phyloP scores from a whole-genome alignment of 2,888 invertebrate species.

The Leptinotarsa tumamoca region DNA sequence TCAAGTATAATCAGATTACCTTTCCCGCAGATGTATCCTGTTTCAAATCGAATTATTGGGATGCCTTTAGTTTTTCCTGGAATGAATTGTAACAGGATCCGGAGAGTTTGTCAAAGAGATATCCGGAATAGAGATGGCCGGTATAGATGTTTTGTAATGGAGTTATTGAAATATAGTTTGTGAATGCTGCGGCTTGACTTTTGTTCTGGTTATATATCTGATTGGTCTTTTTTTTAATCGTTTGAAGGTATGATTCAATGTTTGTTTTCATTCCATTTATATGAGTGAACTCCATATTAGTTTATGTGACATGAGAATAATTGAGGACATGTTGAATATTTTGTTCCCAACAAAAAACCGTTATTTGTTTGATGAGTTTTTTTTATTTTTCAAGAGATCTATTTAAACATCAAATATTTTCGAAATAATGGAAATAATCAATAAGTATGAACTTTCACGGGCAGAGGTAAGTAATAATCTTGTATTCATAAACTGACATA shows the following conservation, averaged over 20 bases:
- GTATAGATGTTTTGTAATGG: background rate
- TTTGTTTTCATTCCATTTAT: background rate
- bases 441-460: no score
- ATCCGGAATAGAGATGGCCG: background rate
- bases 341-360: no score
- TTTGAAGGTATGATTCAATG: background rate
- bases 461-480: no score
- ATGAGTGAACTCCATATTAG: no score
- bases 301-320: no score
- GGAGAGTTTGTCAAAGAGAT: constrained; percentile 2
- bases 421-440: no score
- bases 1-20: constrained; percentile 5
- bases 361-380: no score
- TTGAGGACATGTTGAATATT: no score
- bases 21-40: constrained; percentile 10
- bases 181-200: background rate
- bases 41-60: constrained; percentile 13
- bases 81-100: constrained; percentile 18
- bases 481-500: no score
- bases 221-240: background rate
- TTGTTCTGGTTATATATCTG: background rate
- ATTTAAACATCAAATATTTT: no score
- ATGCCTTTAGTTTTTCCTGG: constrained; percentile 2
- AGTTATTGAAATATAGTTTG: constrained; percentile 12
- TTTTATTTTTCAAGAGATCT: no score